Evolutionary conservation across 1,140 invertebrate species (phyloP), one percentile per base, ranked within the genome.

Genomic region (Drosophila santomea): DNA sequence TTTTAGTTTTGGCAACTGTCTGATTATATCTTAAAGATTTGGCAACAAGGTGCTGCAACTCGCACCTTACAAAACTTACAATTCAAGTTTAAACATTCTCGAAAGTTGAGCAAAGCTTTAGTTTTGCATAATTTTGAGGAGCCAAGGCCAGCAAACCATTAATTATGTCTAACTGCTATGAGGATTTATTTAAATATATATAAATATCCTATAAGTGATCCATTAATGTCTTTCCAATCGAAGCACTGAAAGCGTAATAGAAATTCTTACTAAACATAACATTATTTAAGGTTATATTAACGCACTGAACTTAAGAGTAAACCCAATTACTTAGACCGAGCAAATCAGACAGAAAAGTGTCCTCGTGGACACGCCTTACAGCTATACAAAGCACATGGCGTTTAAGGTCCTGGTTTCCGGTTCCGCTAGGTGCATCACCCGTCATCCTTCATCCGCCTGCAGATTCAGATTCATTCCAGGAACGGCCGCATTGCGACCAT

Each of bases 301-400:
- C 54, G 59, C 60, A 74, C 52, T 66, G 67, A 63, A 71, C 60
- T 41, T 60, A 80, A 48, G 47, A 71, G 51, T 50, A 71, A 63
- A 66, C 45, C 66, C 36, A 71, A 67, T 39, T 47, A 57, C 73
- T 72, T 75, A 72, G 35, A 60, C 43, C 44, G 38, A 77, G 79
- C 79, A 80, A 80, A 75, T 74, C 63, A 81, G 78, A 77, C 72
- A 62, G 51, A 61, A 54, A 45, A 58, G 60, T 72, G 71, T 54
- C 41, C 45, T 25, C 25, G 28, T 32, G 51, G 51, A 63, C 59
- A 77, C 64, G 41, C 39, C 83, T 88, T 86, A 85, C 77, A 84
- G 82, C 83, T 88, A 86, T 47, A 72, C 69, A 81, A 85, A 85
- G 83, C 82, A 86, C 78, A 74, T 61, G 59, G 69, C 43, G 32